Evolutionary conservation across 2,888 invertebrate species (phyloP), one percentile per base, ranked within the genome.

Genomic region (Chloroclysta siterata): DNA sequence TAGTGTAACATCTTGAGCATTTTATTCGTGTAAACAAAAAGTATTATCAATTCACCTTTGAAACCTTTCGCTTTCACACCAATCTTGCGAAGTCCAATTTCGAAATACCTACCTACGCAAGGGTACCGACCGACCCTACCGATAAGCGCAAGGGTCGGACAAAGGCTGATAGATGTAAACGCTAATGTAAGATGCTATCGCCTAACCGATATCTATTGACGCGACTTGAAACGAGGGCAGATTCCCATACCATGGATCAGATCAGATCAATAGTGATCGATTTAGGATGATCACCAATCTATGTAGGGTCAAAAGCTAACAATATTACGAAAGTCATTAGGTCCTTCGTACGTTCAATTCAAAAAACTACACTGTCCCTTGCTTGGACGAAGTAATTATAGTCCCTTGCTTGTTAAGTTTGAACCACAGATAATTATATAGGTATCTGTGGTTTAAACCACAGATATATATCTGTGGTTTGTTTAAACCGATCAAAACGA

Each of bases 131-230:
- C 60, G 52, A 41, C 51, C 54, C 46, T 54, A 57, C 71, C 63
- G 79, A 81, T 81, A 78, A 77, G 75, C 67, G 65, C 60, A 65
- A 70, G 75, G 69, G 74, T 51, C 70, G 71, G 73, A 76, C 72
- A 75, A 71, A 75, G 76, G 74, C 77, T 82, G 81, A 83, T 77
- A 72, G 72, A 78, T 79, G 80, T 77, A 76, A 73, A 74, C 69
- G 73, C 68, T 68, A 74, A 75, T 70, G 59, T 60, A 59, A 61
- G 71, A 72, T 72, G 69, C 57, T 72, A 74, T 74, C 71, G 7
- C 11, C 11, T 44, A 52, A 57, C 41, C 47, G 60, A 51, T 65
- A 64, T 41, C 52, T 59, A 61, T 60, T 54, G 57, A 60, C 44
- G 47, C 51, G 55, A 33, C 50, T 66, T 56, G 53, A 52, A 53